phyloP scores from a whole-genome alignment of 2,888 invertebrate genomes.

The Sinelater perroti region DNA sequence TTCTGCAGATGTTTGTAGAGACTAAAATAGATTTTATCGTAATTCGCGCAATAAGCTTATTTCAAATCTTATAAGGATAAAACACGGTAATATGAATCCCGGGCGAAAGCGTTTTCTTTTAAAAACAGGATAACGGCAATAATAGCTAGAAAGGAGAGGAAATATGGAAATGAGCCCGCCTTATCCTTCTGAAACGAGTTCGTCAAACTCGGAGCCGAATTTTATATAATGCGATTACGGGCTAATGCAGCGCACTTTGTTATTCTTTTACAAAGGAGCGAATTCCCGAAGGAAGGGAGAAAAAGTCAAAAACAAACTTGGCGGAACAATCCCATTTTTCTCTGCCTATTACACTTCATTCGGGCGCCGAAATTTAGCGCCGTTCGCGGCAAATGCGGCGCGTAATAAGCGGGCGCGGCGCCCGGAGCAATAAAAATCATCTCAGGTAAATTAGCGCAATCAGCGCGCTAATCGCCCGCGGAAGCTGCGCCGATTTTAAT shows the following conservation, averaged over 20 bases:
- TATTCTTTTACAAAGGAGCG: conserved; percentile 24
- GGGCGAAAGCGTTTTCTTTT: too few relatives aligned
- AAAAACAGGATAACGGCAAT: too few relatives aligned
- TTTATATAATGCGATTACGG: conserved; percentile 14
- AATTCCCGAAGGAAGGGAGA: conserved; percentile 20
- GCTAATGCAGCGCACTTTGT: conserved; percentile 28
- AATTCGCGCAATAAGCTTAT: too few relatives aligned
- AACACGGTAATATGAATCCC: too few relatives aligned
- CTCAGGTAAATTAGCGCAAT: conserved; percentile 33
- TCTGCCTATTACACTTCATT: conserved; percentile 30
- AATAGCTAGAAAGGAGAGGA: too few relatives aligned
- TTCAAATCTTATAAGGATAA: too few relatives aligned
- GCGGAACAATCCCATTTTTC: conserved; percentile 30
- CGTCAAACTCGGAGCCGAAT: conserved; percentile 4
- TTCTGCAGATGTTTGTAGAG: too few relatives aligned
- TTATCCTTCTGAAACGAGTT: conserved; percentile 1
- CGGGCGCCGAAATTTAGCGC: conserved; percentile 24
- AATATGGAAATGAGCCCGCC: too few relatives aligned
- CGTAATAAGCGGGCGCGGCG: conserved; percentile 19
- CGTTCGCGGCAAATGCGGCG: conserved; percentile 25
- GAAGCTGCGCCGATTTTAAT: conserved; percentile 35
- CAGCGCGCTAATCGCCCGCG: conserved; percentile 29
- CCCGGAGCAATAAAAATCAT: conserved; percentile 29
- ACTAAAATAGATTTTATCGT: too few relatives aligned
- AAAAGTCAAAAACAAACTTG: conserved; percentile 29